Conservation (phyloP, 2,797 vertebrate genomes). For the Morelia viridis region DNA sequence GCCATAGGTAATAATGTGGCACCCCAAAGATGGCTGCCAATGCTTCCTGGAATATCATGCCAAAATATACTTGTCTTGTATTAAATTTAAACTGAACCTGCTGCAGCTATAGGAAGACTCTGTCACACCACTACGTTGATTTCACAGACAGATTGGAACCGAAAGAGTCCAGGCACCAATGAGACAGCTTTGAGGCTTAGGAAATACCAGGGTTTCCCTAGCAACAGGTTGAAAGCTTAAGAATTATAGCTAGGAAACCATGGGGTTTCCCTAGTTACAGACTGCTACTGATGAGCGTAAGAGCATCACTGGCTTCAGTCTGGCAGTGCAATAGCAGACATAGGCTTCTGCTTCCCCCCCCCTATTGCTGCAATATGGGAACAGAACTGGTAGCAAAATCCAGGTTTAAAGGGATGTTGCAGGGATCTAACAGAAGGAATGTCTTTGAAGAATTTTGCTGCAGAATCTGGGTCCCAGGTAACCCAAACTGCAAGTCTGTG, state of each 20-base stretch:
- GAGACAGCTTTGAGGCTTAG: slow-evolving; percentile 48
- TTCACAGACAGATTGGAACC: slow-evolving; percentile 24
- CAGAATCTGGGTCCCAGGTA: not conserved
- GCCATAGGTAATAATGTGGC: not conserved
- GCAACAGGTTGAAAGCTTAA: slow-evolving; percentile 45
- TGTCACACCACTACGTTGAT: slow-evolving; percentile 26
- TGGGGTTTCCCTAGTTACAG: slow-evolving; percentile 45
- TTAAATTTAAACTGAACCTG: slow-evolving; percentile 11
- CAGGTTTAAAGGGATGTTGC: not conserved
- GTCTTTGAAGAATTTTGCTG: not conserved
- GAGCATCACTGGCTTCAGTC: slow-evolving; percentile 14
- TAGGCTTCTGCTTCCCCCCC: not conserved
- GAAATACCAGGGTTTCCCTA: slow-evolving; percentile 64
- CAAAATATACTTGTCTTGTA: not conserved
- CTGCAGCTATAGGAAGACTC: slow-evolving; percentile 36
- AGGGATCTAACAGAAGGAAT: not conserved
- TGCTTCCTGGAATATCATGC: not conserved
- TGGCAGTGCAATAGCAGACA: not conserved
- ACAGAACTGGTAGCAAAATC: not conserved
- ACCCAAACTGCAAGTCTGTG: not conserved
- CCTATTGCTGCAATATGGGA: slow-evolving; percentile 13
- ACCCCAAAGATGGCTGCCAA: slow-evolving; percentile 14
- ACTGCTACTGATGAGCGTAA: slow-evolving; percentile 28
- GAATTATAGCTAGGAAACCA: slow-evolving; percentile 39
- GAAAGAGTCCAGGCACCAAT: slow-evolving; percentile 30